Base-by-base conservation (phyloP, 2,113 vertebrate species). In the Ammodytes dubius region DNA sequence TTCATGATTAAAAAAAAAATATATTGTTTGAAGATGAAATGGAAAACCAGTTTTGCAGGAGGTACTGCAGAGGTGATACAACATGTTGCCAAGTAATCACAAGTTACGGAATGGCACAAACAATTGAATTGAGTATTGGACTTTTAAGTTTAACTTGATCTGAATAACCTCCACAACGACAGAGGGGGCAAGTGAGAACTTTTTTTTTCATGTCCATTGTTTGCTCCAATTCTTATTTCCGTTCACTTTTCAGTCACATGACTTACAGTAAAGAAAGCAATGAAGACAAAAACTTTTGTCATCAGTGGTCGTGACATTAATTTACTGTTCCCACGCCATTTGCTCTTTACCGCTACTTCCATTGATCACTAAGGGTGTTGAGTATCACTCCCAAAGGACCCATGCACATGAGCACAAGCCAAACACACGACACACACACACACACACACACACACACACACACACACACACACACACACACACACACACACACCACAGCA, bases 301-400 rank as follows among this genome's bases (percentile, higher is more conserved):
- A 72, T 46, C 77, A n/a, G n/a, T 85, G 76, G 45, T 71, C 3
- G 1, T 0, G 63, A 59, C 39, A 37, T 84, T 76, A 88, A 87
- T 83, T 57, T 67, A 11, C 69, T 54, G 74, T 80, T 89, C 86
- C 67, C 89, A 88, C 70, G 64, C 66, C 9, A 81, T 70, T 46
- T 63, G 39, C 77, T 76, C 81, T 69, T 63, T 42, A 45, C 47
- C 1, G 1, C 58, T 17, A 13, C 60, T 56, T 42, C 63, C 70
- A 64, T 61, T 42, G 54, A 81, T 70, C 70, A 58, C 67, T 70
- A 0, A 0, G 4, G 82, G 91, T 87, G 86, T 89, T 69, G 19
- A 3, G 82, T 91, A 27, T 86, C 87, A n/a, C 35, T 83, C 68
- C 77, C 80, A 13, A 35, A 66, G 66, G 60, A 79, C 63, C 54